Evolutionary conservation across 2,113 vertebrate species (phyloP), one percentile per base, ranked within the genome.

Genomic region (Cyanoderma ruficeps): DNA sequence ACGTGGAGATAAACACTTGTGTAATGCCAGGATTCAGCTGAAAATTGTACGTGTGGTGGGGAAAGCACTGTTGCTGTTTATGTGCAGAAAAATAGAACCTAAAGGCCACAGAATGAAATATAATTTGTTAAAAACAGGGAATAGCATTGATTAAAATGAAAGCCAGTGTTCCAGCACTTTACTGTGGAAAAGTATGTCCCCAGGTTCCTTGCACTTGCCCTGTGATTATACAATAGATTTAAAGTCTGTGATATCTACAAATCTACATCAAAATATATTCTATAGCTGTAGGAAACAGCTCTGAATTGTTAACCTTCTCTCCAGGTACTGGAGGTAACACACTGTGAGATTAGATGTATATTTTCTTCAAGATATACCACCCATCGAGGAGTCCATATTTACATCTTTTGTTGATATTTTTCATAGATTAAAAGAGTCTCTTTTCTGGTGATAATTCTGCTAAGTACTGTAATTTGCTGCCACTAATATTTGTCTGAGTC

Each of bases 331-430:
- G 96, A 98, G 97, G 98, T 97, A 95, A 90, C 98, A 98, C 97
- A 97, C 98, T 98, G 98, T 95, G 98, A 98, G 98, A 98, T 98
- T 98, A 98, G 98, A 98, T 98, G 98, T 98, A 98, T 98, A 98
- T 98, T 98, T 98, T 98, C 98, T 98, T 98, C 98, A 97, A 98
- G 98, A 98, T 97, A 97, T 97, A 95, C 98, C 98, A 97, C 98
- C 98, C 96, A 98, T 98, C 0, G 98, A 98, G 98, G 98, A 98
- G 98, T 97, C 98, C 98, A 98, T 98, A 98, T 98, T 98, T 98
- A 98, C 98, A 98, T 98, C 98, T 98, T 98, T 98, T 98, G 98
- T 98, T 98, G 98, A 98, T 98, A 97, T 98, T 98, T 98, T 98
- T 98, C 97, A 98, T 98, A 98, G 98, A 98, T 98, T 98, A 98